Evolutionary conservation across 1,140 invertebrate species (phyloP), one percentile per base, ranked within the genome.

Genomic region (Drosophila sp.): DNA sequence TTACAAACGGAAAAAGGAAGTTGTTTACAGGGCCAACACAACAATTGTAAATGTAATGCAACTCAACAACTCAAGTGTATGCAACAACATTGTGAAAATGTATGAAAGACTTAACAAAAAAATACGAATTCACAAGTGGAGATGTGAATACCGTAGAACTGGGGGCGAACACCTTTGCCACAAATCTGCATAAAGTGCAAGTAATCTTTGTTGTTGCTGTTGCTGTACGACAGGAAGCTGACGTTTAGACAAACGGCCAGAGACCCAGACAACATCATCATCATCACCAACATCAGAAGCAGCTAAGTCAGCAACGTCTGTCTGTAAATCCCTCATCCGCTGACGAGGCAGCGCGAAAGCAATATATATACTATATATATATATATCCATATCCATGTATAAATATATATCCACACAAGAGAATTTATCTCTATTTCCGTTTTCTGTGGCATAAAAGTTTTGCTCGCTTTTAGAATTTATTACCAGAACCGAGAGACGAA

Each of bases 391-490:
- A 75, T 32, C 29, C 27, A 58, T 25, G 40, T 56, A 14, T 57
- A 27, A 38, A 29, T 58, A 16, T 43, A 16, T 57, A 29, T 25
- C 50, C 21, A 18, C 7, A 57, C 46, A 13, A 59, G 63, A 76
- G 74, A 82, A 87, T 89, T 87, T 87, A 87, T 87, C 82, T 89
- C 83, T 82, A 89, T 87, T 87, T 87, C 82, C 82, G 82, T 89
- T 72, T 72, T 86, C 83, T 77, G 80, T 86, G 78, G 82, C 82
- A 86, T 86, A 86, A 70, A 78, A 78, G 70, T 78, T 76, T 77
- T 70, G 59, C 64, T 70, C 45, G 58, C 80, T 86, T 81, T 78
- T 78, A 89, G 78, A 87, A 87, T 87, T 82, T 82, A 81, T 72
- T 82, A 87, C 78, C 78, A 18, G 21, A 5, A 34, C 13, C 13